A percentile compares a stretch with the other conserved stretches of the same genome.
Conservation (phyloP, 92 coral and sea anemone genomes). For the Micromussa lordhowensis region DNA sequence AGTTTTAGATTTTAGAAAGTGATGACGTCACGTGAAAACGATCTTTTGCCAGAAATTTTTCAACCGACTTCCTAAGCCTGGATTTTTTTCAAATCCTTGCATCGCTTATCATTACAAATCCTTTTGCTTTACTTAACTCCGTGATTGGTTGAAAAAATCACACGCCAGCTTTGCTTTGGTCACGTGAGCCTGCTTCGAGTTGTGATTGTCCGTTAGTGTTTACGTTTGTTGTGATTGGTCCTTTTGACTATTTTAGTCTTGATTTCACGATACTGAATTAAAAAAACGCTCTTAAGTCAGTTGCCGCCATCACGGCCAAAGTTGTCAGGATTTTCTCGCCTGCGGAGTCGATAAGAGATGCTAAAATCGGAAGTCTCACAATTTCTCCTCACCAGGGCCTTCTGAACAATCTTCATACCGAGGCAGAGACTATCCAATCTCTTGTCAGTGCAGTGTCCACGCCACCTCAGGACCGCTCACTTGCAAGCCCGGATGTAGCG, state of each 20-base stretch:
- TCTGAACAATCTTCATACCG: constrained; percentile 81
- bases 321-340: not conserved
- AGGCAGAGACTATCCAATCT: constrained; percentile 90
- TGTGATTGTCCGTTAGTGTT: not conserved
- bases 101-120: not conserved
- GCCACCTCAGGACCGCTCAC: constrained; percentile 59
- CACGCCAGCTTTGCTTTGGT: not conserved
- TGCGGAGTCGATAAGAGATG: not conserved
- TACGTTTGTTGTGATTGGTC: not conserved
- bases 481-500: constrained; percentile 65
- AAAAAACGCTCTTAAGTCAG: not conserved
- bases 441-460: constrained; percentile 81
- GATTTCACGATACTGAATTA: not conserved
- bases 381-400: constrained; percentile 63
- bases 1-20: too few relatives aligned
- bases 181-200: not conserved
- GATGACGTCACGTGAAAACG: too few relatives aligned
- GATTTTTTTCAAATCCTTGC: too few relatives aligned
- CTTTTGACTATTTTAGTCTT: not conserved
- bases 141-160: not conserved
- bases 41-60: too few relatives aligned
- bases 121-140: not conserved
- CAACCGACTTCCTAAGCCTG: not conserved
- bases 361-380: not conserved
- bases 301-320: not conserved